Evolutionary conservation across 2,888 invertebrate species (phyloP).

Genomic region (Hartigia nigra): DNA sequence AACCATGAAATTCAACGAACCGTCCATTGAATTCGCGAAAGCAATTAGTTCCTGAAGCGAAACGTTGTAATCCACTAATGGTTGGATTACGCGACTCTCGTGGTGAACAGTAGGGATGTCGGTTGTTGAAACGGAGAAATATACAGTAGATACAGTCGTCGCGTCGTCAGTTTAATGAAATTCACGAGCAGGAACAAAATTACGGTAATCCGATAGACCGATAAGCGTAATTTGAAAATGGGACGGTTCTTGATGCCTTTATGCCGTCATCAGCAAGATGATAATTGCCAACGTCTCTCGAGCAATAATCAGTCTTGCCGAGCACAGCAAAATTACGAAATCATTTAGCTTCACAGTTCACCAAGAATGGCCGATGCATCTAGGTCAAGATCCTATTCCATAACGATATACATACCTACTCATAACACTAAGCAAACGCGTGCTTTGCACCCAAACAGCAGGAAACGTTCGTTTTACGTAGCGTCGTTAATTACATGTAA

Average conservation of each 20-base stretch:
- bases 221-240: neutral
- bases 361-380: conserved; percentile 13
- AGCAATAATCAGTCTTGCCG: neutral
- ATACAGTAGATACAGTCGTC: neutral
- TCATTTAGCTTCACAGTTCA: conserved; percentile 8
- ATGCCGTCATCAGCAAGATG: neutral
- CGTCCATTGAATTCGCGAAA: neutral
- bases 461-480: neutral
- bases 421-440: neutral
- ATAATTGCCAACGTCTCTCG: neutral
- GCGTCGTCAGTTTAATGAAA: neutral
- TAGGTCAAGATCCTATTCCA: conserved; percentile 29
- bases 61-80: neutral
- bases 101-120: neutral
- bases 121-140: neutral
- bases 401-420: conserved; percentile 12
- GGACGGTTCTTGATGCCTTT: neutral
- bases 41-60: neutral
- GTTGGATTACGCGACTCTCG: neutral
- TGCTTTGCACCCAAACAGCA: neutral
- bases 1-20: neutral
- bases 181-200: neutral
- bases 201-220: neutral
- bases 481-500: neutral
- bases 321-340: conserved; percentile 11